phyloP scores from a whole-genome alignment of 2,888 invertebrate genomes.

The Villa cingulata region DNA sequence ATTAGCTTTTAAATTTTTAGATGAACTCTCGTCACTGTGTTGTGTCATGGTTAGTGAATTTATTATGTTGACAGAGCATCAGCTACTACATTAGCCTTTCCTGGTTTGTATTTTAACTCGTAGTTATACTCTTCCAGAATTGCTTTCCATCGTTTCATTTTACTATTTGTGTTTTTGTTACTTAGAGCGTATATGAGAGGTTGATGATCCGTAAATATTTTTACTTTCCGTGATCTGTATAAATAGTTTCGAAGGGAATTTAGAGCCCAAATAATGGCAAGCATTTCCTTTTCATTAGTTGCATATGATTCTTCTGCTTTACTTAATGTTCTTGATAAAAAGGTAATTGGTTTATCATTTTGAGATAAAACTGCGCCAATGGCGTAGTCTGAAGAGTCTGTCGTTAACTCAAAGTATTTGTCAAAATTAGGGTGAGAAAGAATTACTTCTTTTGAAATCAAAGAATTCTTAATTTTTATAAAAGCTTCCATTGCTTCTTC shows the following conservation, averaged over 20 bases:
- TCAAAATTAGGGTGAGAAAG: conserved; percentile 10
- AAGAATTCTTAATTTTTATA: conserved; percentile 7
- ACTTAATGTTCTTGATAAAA: conserved; percentile 21
- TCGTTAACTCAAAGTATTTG: conserved; percentile 15
- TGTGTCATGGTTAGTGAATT: background rate
- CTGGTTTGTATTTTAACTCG: conserved; percentile 8
- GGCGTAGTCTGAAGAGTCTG: conserved; percentile 22
- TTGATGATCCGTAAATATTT: conserved; percentile 13
- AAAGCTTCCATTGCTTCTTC: conserved; percentile 7
- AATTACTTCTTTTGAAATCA: conserved; percentile 7
- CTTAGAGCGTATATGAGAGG: conserved; percentile 15
- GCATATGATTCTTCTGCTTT: conserved; percentile 20
- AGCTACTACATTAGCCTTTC: conserved; percentile 10
- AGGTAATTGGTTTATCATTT: conserved; percentile 20
- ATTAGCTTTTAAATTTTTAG: conserved; percentile 8
- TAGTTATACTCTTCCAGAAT: conserved; percentile 12
- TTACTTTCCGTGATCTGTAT: conserved; percentile 1
- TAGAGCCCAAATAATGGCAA: conserved; percentile 5
- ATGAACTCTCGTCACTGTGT: conserved; percentile 7
- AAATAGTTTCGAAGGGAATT: conserved; percentile 3
- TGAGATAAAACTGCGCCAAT: conserved; percentile 22
- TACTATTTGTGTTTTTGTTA: conserved; percentile 12
- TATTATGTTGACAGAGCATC: conserved; percentile 8
- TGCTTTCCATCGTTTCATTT: conserved; percentile 12
- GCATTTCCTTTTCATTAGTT: conserved; percentile 22